Conservation (phyloP, 2,797 vertebrate genomes). For the Takifugu rubripes region DNA sequence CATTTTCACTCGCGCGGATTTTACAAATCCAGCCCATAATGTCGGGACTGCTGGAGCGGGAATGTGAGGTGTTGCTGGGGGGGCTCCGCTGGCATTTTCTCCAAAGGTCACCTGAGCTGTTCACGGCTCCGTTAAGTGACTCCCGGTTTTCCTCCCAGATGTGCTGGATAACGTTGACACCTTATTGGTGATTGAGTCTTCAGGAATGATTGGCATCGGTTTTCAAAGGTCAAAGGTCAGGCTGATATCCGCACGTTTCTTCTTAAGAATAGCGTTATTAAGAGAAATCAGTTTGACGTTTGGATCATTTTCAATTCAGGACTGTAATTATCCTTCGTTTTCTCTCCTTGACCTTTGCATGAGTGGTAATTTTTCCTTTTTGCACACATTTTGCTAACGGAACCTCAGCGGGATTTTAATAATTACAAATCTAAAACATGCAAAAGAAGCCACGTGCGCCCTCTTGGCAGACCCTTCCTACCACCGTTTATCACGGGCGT, state of each 20-base stretch:
- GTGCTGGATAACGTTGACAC: conserved; percentile 42
- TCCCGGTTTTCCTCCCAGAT: conserved; percentile 20
- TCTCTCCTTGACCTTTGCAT: no score
- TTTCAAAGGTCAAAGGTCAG: conserved; percentile 2
- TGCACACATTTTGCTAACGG: neutral
- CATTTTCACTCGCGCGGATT: conserved; percentile 34
- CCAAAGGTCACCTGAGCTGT: conserved; percentile 54
- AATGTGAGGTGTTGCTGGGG: conserved; percentile 48
- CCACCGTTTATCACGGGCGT: no score
- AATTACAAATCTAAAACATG: no score
- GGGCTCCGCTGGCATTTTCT: conserved; percentile 57
- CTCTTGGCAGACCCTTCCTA: no score
- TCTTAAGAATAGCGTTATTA: neutral
- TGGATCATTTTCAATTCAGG: neutral
- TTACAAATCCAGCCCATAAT: conserved; percentile 50
- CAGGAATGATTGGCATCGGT: conserved; percentile 40
- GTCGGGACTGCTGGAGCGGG: conserved; percentile 40
- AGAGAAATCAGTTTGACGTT: neutral
- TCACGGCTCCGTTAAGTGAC: conserved; percentile 27
- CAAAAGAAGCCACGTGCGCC: no score
- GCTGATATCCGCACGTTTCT: conserved; percentile 8
- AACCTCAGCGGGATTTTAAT: neutral
- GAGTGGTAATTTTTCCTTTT: no score
- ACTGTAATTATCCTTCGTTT: neutral
- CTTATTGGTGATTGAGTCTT: conserved; percentile 23